A percentile compares a stretch with the other conserved stretches of the same genome.
Evolutionary conservation across 37 sponge, comb jelly and placozoan species (phyloP).

Genomic region (Hormiphora californensis): DNA sequence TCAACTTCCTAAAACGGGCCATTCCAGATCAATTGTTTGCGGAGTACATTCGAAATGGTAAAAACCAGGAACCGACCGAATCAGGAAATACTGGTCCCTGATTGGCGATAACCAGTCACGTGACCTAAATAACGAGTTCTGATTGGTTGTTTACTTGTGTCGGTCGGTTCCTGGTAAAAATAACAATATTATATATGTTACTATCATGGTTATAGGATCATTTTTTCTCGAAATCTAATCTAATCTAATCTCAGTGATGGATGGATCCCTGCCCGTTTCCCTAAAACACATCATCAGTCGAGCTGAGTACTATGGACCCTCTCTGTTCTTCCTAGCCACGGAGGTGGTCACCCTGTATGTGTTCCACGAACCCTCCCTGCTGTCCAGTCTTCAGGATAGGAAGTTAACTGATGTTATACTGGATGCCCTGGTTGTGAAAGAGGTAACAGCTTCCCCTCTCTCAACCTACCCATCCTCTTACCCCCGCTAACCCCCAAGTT

Average conservation of each 20-base stretch:
- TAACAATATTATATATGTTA: too few species aligned
- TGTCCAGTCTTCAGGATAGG: conserved; percentile 81
- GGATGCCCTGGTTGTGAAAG: conserved; percentile 82
- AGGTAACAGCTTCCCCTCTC: conserved; percentile 63
- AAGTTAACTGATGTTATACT: conserved; percentile 84
- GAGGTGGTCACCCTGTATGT: conserved; percentile 82
- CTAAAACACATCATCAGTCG: conserved; percentile 93
- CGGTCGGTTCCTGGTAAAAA: too few species aligned
- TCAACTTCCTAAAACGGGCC: conserved; percentile 92
- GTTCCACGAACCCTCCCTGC: conserved; percentile 83
- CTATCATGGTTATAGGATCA: too few species aligned
- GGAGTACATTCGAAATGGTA: conserved; percentile 79
- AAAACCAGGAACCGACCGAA: too few species aligned
- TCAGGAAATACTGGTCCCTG: too few species aligned
- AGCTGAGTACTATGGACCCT: conserved; percentile 90
- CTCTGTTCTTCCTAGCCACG: conserved; percentile 86
- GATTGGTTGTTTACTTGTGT: too few species aligned
- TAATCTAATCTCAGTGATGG: conserved; percentile 64
- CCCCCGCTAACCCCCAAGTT: neutral
- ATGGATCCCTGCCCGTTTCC: conserved; percentile 71
- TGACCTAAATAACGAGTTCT: too few species aligned
- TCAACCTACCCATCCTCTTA: neutral
- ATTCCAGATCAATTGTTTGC: conserved; percentile 82
- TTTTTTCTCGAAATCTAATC: too few species aligned
- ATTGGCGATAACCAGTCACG: too few species aligned